Conservation (phyloP, 2,113 vertebrate species). For the Recurvirostra avosetta region DNA sequence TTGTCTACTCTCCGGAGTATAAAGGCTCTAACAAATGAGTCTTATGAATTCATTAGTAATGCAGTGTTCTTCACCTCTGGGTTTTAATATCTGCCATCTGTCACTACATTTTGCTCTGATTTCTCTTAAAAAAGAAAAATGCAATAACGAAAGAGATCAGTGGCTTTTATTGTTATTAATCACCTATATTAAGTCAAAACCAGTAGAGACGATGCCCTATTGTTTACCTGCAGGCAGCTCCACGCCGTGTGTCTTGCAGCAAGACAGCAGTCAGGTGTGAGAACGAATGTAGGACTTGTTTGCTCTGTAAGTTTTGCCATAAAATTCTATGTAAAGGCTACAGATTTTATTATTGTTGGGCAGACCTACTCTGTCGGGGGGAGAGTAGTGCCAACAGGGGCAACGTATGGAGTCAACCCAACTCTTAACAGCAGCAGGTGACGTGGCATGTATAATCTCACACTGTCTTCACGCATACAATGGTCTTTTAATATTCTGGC, state of each 20-base stretch:
- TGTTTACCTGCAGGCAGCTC: too few relatives aligned
- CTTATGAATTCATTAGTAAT: not conserved
- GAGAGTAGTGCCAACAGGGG: rapidly evolving
- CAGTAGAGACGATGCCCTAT: not conserved
- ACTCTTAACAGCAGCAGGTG: rapidly evolving
- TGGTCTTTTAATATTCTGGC: not conserved
- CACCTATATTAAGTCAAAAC: not conserved
- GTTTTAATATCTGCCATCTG: not conserved
- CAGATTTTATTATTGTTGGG: not conserved
- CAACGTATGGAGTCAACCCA: not conserved
- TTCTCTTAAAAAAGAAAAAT: not conserved
- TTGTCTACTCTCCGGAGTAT: rapidly evolving
- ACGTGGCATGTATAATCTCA: rapidly evolving
- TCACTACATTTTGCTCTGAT: not conserved
- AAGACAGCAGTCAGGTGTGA: not conserved
- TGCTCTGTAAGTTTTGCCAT: not conserved
- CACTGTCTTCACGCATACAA: rapidly evolving
- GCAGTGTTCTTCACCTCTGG: not conserved
- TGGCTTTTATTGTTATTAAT: not conserved
- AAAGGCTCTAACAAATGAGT: not conserved
- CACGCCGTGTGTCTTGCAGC: rapidly evolving
- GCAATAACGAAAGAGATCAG: not conserved
- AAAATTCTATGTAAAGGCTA: not conserved
- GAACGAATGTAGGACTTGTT: not conserved
- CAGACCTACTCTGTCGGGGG: rapidly evolving